Evolutionary conservation across 2,797 vertebrate genomes (phyloP), one percentile per base, ranked within the genome.

Genomic region (Bovichtus diacanthus): DNA sequence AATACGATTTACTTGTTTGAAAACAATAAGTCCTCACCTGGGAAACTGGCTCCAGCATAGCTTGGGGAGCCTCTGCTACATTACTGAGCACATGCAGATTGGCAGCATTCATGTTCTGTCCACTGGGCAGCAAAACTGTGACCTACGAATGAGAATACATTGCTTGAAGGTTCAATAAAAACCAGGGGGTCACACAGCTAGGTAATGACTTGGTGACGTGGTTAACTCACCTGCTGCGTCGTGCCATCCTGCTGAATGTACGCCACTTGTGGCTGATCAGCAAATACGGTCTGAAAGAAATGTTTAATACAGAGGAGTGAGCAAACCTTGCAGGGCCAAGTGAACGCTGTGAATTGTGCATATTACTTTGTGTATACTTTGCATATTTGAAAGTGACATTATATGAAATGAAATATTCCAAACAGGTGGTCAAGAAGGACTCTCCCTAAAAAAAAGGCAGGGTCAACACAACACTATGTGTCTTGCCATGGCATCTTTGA

Each of bases 181-280:
- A 23, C 2, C 47, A 70, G 4, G 0, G 4, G 16, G 8, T 18
- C n/a, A 13, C 12, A 53, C n/a, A 51, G 53, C 4, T 2, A 2
- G 2, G 5, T n/a, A 18, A 54, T 16, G 4, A n/a, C n/a, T n/a
- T n/a, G n/a, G n/a, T n/a, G n/a, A 39, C 0, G 1, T 8, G 10
- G 6, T 47, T n/a, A 54, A 56, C 65, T 87, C 90, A 97, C 98
- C 96, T 99, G 98, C 83, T 99, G 98, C 6, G 98, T 96, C 39
- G 97, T 96, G 21, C 97, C 96, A 88, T 99, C 98, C 90, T 99
- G 98, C 60, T 99, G 98, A 80, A 99, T 98, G 15, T 99, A 99
- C 38, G 98, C 96, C 84, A 99, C 97, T 86, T 99, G 98, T 64
- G 97, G 96, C 63, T 98, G 97, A 90, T 99, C 98, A 90, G 97